Evolutionary conservation across 2,888 invertebrate species (phyloP).

Genomic region (Mantis religiosa): DNA sequence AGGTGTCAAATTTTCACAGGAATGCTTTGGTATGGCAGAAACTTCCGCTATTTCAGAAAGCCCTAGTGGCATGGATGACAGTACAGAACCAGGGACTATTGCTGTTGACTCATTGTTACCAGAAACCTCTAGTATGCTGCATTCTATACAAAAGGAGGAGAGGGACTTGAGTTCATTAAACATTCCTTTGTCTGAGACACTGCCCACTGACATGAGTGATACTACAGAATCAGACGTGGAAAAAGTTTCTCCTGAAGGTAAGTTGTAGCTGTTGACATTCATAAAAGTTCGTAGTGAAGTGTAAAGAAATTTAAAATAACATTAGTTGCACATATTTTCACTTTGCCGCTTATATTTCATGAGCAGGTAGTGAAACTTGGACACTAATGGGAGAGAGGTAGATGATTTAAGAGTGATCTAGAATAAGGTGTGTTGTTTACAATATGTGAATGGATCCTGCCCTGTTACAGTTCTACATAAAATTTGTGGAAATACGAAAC

Average conservation of each 20-base stretch:
- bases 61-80: neutral
- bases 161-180: neutral
- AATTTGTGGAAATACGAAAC: no score
- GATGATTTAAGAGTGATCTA: no score
- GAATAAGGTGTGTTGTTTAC: no score
- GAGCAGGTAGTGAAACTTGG: no score
- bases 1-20: neutral
- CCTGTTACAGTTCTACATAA: no score
- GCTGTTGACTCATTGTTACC: neutral
- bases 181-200: constrained; percentile 23
- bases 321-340: no score
- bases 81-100: neutral
- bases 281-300: constrained; percentile 26
- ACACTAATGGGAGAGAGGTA: no score
- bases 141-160: neutral
- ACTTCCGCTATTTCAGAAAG: neutral
- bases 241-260: constrained; percentile 53
- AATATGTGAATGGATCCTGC: no score
- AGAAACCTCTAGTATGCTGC: neutral
- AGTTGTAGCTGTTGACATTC: constrained; percentile 2
- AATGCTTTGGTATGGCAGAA: neutral
- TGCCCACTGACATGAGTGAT: constrained; percentile 74
- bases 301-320: neutral
- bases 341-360: no score
- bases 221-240: constrained; percentile 76